These are phyloP conservation scores for Limnephilus rhombicus DNA, from an alignment of 2,888 invertebrate species.

Conservation along the genomic window DNA sequence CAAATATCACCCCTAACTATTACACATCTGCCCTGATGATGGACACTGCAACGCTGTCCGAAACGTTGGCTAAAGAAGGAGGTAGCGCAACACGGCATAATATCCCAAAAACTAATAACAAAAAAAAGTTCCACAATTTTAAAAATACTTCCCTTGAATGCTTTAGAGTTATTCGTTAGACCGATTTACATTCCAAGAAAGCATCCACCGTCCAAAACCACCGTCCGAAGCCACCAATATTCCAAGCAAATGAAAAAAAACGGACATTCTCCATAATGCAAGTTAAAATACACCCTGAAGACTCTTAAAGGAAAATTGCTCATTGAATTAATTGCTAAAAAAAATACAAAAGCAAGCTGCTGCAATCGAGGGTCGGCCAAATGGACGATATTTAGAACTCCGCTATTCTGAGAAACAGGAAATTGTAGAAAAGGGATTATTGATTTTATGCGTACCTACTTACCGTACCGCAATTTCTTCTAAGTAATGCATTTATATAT, in stretches of 20 bases:
- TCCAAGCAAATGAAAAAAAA: background rate
- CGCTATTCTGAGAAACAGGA: background rate
- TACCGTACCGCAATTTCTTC: background rate
- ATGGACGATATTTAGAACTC: background rate
- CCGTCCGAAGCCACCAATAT: background rate
- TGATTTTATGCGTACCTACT: background rate
- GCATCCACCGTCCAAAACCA: background rate
- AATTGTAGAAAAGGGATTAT: background rate
- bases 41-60: too few species aligned
- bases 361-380: background rate
- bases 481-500: background rate
- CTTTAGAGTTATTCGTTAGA: background rate
- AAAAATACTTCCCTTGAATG: background rate
- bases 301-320: constrained; percentile 27
- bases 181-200: background rate
- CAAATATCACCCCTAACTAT: too few species aligned
- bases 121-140: background rate
- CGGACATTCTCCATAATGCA: constrained; percentile 3
- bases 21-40: too few species aligned
- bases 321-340: constrained; percentile 45
- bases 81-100: too few species aligned
- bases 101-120: too few species aligned
- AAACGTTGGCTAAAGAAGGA: too few species aligned
- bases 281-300: constrained; percentile 21
- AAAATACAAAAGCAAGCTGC: background rate